These are phyloP conservation scores for Tenthredo scrophulariae DNA, from an alignment of 2,888 invertebrate species.

Conservation along the genomic window DNA sequence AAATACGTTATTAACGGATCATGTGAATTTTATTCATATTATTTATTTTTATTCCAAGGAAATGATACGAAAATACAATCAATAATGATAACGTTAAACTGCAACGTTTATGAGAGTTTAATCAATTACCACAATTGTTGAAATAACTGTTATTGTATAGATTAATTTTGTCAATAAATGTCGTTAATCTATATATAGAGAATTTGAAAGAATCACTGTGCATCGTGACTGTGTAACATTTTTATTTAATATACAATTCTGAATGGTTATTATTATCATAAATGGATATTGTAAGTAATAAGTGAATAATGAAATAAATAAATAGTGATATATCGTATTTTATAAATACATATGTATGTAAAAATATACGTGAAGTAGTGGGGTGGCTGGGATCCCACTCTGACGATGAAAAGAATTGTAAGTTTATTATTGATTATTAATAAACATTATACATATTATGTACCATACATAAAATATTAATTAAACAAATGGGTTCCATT, in stretches of 20 bases:
- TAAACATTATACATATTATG: slow-evolving; percentile 60
- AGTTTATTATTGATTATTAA: slow-evolving; percentile 59
- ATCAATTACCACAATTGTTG: slow-evolving; percentile 2
- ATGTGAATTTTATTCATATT: slow-evolving; percentile 7
- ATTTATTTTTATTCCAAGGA: not conserved
- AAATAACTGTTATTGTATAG: slow-evolving; percentile 18
- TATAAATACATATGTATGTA: slow-evolving; percentile 27
- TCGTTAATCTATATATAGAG: not conserved
- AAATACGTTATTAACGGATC: not conserved
- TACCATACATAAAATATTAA: slow-evolving; percentile 64
- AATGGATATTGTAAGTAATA: slow-evolving; percentile 48
- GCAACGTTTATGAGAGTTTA: not conserved
- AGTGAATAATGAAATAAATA: slow-evolving; percentile 18
- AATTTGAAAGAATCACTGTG: slow-evolving; percentile 1
- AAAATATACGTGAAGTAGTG: slow-evolving; percentile 39
- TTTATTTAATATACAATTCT: slow-evolving; percentile 47
- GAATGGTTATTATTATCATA: slow-evolving; percentile 47
- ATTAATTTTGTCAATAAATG: slow-evolving; percentile 26
- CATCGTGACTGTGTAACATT: slow-evolving; percentile 37
- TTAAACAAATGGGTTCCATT: slow-evolving; percentile 68
- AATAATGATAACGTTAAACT: slow-evolving; percentile 24
- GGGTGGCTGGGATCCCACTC: slow-evolving; percentile 49
- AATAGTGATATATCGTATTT: slow-evolving; percentile 46
- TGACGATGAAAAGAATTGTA: slow-evolving; percentile 51
- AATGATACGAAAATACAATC: slow-evolving; percentile 17